Evolutionary conservation across 2,797 vertebrate genomes (phyloP).

Genomic region (Cossypha caffra): DNA sequence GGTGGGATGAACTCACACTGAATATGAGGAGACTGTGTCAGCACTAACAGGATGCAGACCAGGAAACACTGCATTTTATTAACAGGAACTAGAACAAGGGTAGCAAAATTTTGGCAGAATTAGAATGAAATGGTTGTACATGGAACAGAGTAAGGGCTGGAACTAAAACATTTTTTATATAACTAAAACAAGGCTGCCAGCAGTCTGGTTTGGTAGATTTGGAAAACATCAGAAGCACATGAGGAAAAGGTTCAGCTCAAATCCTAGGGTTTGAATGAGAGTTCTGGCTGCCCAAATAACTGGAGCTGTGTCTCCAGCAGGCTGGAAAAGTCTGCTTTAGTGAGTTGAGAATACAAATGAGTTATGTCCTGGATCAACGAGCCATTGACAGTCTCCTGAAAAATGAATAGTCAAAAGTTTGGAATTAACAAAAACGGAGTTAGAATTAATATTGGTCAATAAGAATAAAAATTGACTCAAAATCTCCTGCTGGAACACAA

Average conservation of each 20-base stretch:
- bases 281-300: not conserved
- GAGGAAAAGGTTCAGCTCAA: not conserved
- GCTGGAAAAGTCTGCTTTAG: not conserved
- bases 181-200: not conserved
- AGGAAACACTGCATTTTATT: constrained; percentile 28
- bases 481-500: not conserved
- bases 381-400: not conserved
- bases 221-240: not conserved
- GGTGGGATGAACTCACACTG: not conserved
- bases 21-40: not conserved
- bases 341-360: not conserved
- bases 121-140: not conserved
- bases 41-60: constrained; percentile 28
- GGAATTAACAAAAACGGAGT: not conserved
- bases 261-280: not conserved
- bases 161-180: not conserved
- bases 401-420: not conserved
- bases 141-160: not conserved
- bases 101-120: not conserved
- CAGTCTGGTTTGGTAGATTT: not conserved
- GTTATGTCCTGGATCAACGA: not conserved
- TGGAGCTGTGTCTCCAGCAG: not conserved
- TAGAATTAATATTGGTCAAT: not conserved
- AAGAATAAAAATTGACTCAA: not conserved
- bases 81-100: not conserved